Conservation (phyloP, 2,113 vertebrate species). For the Caranx melampygus region DNA sequence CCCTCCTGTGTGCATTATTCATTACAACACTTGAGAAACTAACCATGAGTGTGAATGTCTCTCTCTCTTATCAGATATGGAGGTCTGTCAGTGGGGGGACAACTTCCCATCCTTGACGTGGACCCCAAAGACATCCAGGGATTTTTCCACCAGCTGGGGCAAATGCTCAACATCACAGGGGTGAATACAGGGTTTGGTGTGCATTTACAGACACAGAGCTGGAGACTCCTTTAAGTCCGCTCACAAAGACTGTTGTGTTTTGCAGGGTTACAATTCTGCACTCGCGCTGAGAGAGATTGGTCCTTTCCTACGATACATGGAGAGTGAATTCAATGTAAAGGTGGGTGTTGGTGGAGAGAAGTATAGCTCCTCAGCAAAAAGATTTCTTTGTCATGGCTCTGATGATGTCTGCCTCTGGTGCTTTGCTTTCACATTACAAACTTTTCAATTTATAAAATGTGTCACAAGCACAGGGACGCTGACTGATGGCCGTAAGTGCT, state of each 20-base stretch:
- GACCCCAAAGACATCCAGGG: slow-evolving; percentile 82
- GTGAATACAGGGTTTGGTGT: slow-evolving; percentile 70
- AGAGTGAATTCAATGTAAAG: slow-evolving; percentile 97
- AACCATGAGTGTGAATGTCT: neutral
- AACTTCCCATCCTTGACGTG: slow-evolving; percentile 88
- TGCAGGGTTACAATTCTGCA: slow-evolving; percentile 77
- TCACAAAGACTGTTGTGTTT: slow-evolving; percentile 1
- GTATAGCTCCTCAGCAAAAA: neutral
- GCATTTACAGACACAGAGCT: neutral
- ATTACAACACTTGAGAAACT: neutral
- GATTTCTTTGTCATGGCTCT: neutral
- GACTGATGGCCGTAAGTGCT: neutral
- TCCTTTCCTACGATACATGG: slow-evolving; percentile 91
- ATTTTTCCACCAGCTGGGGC: slow-evolving; percentile 87
- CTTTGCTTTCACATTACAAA: neutral
- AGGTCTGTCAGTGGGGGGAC: slow-evolving; percentile 94
- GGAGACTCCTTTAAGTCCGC: neutral
- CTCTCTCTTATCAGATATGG: slow-evolving; percentile 87
- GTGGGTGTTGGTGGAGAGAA: slow-evolving; percentile 73
- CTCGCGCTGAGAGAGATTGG: slow-evolving; percentile 85
- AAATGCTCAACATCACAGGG: slow-evolving; percentile 93
- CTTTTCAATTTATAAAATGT: neutral
- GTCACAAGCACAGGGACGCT: neutral
- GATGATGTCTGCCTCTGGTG: neutral
- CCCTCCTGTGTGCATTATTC: slow-evolving; percentile 1